These are phyloP conservation scores for Muscina levida DNA, from an alignment of 2,888 invertebrate species.

Conservation along the genomic window DNA sequence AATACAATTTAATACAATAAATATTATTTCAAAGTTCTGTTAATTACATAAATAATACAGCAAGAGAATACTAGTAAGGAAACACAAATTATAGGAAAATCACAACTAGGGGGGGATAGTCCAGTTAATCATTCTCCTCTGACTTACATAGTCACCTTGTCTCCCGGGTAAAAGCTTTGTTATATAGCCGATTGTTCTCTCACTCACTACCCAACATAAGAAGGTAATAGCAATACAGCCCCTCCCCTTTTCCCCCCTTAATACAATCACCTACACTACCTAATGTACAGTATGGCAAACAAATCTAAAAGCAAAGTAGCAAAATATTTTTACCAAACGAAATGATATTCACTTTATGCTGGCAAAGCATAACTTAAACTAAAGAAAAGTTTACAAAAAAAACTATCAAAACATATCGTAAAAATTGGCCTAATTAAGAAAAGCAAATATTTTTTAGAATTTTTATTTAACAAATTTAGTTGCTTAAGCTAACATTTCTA, in stretches of 20 bases:
- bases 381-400: conserved; percentile 29
- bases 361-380: no score
- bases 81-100: no score
- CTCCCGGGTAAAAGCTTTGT: conserved; percentile 38
- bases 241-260: neutral
- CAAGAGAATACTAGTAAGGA: no score
- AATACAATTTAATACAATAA: neutral
- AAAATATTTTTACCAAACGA: conserved; percentile 25
- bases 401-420: conserved; percentile 57
- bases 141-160: neutral
- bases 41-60: no score
- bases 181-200: conserved; percentile 22
- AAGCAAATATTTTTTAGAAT: conserved; percentile 16
- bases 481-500: conserved; percentile 3
- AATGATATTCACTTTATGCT: conserved; percentile 21
- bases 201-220: neutral
- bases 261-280: conserved; percentile 61
- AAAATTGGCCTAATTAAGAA: conserved; percentile 53
- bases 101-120: no score
- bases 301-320: neutral
- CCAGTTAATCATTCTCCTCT: neutral
- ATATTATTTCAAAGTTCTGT: no score
- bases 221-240: conserved; percentile 29
- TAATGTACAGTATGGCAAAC: conserved; percentile 46
- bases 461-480: conserved; percentile 4